Evolutionary conservation across 2,113 vertebrate genomes (phyloP).

Genomic region (Crotophaga sulcirostris): DNA sequence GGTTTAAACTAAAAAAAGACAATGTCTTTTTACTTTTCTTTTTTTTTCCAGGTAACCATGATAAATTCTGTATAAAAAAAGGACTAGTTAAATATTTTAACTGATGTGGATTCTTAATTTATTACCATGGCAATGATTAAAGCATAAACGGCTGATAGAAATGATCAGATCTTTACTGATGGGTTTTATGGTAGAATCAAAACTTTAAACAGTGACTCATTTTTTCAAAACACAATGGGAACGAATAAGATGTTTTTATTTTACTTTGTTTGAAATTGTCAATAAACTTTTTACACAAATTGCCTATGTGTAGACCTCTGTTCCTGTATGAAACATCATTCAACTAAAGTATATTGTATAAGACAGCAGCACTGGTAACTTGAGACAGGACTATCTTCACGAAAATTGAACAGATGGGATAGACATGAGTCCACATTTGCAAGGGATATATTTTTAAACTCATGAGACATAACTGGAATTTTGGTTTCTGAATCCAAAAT

Average conservation of each 20-base stretch:
- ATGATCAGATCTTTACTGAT: background rate
- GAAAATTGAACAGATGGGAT: background rate
- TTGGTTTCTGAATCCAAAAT: background rate
- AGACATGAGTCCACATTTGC: background rate
- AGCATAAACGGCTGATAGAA: background rate
- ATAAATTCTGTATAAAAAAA: background rate
- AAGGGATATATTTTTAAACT: background rate
- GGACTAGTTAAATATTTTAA: background rate
- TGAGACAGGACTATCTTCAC: background rate
- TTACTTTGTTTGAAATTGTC: background rate
- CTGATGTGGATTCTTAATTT: background rate
- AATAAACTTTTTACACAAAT: background rate
- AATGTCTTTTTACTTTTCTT: background rate
- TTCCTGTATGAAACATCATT: background rate
- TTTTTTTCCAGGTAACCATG: background rate
- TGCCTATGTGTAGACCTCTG: background rate
- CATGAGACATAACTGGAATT: background rate
- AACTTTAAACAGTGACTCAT: background rate
- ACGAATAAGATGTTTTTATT: background rate
- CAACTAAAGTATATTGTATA: background rate
- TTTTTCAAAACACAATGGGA: background rate
- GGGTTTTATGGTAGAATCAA: background rate
- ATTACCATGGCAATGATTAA: background rate
- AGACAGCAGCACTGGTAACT: background rate
- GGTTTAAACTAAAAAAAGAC: too few relatives aligned